Conservation (phyloP, 2,888 invertebrate species). For the Caenorhabditis auriculariae region DNA sequence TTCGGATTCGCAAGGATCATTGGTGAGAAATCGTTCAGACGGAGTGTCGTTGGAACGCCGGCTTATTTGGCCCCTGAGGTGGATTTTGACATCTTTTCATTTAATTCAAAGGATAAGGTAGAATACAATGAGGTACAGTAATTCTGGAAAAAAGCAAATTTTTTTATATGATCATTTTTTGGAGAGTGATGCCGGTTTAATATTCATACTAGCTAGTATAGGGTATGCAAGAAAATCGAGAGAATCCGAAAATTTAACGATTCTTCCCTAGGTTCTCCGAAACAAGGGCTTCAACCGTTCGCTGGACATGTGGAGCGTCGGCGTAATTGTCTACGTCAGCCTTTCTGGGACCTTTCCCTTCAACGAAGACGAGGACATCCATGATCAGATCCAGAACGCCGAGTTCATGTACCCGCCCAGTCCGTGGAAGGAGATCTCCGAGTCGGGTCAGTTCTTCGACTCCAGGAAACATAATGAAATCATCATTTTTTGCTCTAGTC, state of each 20-base stretch:
- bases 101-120: constrained; percentile 70
- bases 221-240: too few species aligned
- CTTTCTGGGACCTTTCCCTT: constrained; percentile 98
- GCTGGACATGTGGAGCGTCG: constrained; percentile 99
- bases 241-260: too few species aligned
- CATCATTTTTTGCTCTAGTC: background rate
- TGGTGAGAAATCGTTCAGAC: constrained; percentile 93
- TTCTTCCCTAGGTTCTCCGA: constrained; percentile 86
- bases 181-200: too few species aligned
- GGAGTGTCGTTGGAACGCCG: constrained; percentile 97
- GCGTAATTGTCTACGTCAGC: constrained; percentile 93
- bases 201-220: too few species aligned
- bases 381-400: constrained; percentile 98
- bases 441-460: constrained; percentile 19
- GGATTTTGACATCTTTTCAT: too few species aligned
- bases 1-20: constrained; percentile 99
- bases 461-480: background rate
- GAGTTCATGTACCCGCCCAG: constrained; percentile 98
- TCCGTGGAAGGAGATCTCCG: constrained; percentile 77
- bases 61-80: constrained; percentile 78
- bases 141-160: background rate
- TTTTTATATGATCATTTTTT: background rate
- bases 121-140: background rate
- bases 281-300: constrained; percentile 99
- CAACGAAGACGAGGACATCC: constrained; percentile 99